Conservation (phyloP, 2,888 invertebrate genomes). For the Orthosia gothica region DNA sequence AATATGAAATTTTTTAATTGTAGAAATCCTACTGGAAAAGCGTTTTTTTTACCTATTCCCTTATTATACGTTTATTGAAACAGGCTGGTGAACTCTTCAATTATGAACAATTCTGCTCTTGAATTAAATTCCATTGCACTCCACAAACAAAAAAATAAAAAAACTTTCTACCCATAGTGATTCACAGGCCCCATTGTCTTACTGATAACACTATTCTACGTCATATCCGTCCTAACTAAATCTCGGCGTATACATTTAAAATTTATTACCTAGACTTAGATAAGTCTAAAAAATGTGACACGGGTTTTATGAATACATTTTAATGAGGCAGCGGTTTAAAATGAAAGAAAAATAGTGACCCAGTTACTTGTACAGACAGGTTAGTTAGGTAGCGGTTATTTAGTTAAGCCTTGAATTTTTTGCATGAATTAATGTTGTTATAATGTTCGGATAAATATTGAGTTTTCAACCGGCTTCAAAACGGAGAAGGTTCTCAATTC, state of each 20-base stretch:
- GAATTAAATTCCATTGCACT: neutral
- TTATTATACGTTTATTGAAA: no score
- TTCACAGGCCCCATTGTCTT: constrained; percentile 11
- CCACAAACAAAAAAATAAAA: neutral
- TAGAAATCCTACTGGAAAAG: no score
- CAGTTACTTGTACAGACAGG: constrained; percentile 23
- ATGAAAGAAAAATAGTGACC: constrained; percentile 22
- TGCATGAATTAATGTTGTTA: neutral
- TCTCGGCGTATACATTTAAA: constrained; percentile 40
- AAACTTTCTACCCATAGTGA: neutral
- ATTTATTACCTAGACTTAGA: constrained; percentile 51
- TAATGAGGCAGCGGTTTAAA: constrained; percentile 51
- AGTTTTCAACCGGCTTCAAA: no score
- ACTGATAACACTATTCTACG: constrained; percentile 27
- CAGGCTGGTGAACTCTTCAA: no score
- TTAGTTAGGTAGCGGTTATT: constrained; percentile 27
- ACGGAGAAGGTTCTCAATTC: no score
- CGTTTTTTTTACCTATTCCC: no score
- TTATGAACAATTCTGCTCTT: no score
- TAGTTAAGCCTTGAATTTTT: constrained; percentile 6
- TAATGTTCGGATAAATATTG: neutral
- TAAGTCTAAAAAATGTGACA: constrained; percentile 55
- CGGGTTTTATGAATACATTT: constrained; percentile 58
- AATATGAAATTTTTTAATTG: no score
- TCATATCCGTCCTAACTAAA: constrained; percentile 13